phyloP scores from a whole-genome alignment of 2,797 vertebrate species.

The Centroberyx gerrardi region DNA sequence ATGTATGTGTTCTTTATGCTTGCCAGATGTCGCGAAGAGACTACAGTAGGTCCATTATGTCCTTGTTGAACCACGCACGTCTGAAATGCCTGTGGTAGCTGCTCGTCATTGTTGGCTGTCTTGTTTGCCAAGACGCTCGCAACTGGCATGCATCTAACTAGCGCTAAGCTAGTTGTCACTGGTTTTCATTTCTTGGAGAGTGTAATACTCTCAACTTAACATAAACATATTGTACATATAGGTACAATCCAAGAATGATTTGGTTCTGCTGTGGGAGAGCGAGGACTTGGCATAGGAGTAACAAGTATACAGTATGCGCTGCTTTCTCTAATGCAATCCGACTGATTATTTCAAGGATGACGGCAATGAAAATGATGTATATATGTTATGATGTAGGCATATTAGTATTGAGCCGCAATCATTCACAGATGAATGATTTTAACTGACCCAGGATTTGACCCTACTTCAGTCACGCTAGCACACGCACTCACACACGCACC shows the following conservation, averaged over 20 bases:
- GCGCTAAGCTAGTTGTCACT: not conserved
- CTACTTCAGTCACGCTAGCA: slow-evolving; percentile 72
- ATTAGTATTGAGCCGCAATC: slow-evolving; percentile 72
- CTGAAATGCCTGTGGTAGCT: slow-evolving; percentile 5
- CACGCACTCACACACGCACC: slow-evolving; percentile 21
- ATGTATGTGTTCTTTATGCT: slow-evolving; percentile 12
- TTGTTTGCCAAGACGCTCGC: not conserved
- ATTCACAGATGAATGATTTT: slow-evolving; percentile 75
- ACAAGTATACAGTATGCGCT: not conserved
- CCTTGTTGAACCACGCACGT: slow-evolving; percentile 3
- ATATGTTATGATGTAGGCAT: slow-evolving; percentile 70
- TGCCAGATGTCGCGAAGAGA: slow-evolving; percentile 52
- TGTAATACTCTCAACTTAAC: slow-evolving; percentile 7
- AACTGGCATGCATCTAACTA: not conserved
- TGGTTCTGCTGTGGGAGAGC: slow-evolving; percentile 12
- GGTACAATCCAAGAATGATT: slow-evolving; percentile 14
- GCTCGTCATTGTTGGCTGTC: not conserved
- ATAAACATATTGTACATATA: slow-evolving; percentile 10
- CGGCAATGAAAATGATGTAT: slow-evolving; percentile 51
- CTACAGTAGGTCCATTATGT: slow-evolving; percentile 22
- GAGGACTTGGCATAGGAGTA: not conserved
- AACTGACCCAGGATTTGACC: slow-evolving; percentile 76
- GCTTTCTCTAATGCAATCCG: slow-evolving; percentile 34
- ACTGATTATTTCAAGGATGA: slow-evolving; percentile 50
- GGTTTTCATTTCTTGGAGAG: slow-evolving; percentile 31